Percentiles rank a stretch among this genome's conserved stretches.
Evolutionary conservation across 2,113 vertebrate species (phyloP).

Genomic region (Gavialis gangeticus): DNA sequence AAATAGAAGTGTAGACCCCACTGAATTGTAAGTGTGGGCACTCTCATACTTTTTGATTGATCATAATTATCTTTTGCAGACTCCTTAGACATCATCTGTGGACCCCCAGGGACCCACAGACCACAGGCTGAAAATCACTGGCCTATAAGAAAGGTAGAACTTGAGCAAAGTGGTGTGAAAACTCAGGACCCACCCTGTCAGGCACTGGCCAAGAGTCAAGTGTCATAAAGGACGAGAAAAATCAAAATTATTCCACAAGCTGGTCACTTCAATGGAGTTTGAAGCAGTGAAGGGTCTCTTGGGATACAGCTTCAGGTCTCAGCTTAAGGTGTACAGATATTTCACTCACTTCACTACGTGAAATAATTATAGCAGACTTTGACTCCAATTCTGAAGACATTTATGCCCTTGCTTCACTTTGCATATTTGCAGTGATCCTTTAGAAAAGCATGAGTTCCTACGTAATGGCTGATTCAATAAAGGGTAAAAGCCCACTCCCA

Average conservation of each 20-base stretch:
- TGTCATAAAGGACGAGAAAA: neutral
- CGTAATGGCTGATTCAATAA: too few species aligned
- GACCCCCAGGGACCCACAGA: too few species aligned
- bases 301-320: neutral
- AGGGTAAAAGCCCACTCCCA: too few species aligned
- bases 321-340: neutral
- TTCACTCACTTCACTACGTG: constrained; percentile 6
- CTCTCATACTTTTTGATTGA: too few species aligned
- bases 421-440: neutral
- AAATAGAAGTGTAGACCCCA: too few species aligned
- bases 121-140: too few species aligned
- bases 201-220: neutral
- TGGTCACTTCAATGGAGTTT: neutral
- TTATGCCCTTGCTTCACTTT: constrained; percentile 16
- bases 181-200: neutral
- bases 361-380: constrained; percentile 26
- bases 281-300: neutral
- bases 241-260: neutral
- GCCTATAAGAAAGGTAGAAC: neutral
- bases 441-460: too few species aligned
- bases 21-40: too few species aligned
- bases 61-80: too few species aligned
- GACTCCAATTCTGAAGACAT: constrained; percentile 3
- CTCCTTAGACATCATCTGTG: too few species aligned
- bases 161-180: neutral